Base-by-base conservation (phyloP, 1,140 invertebrate genomes). In the Zelostemma sp. region DNA sequence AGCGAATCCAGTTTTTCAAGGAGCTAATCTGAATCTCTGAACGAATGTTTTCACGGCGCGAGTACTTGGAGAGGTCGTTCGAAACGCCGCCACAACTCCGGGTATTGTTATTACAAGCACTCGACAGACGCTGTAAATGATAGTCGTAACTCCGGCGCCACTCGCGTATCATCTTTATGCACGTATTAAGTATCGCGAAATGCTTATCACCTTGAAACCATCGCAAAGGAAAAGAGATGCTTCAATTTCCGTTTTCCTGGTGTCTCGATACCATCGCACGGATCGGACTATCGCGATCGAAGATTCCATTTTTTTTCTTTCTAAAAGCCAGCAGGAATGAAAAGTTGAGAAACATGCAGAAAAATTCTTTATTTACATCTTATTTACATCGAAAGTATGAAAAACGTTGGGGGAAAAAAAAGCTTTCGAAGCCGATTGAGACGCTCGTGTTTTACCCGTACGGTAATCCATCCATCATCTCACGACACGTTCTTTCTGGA, bases 381-480 rank as follows among this genome's bases (percentile, higher is more conserved):
- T n/a, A n/a, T n/a, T n/a, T n/a, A n/a, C n/a, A n/a, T n/a, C n/a
- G n/a, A n/a, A n/a, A n/a, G n/a, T n/a, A n/a, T n/a, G n/a, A n/a
- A n/a, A n/a, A n/a, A n/a, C n/a, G n/a, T n/a, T n/a, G n/a, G n/a
- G n/a, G n/a, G n/a, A n/a, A n/a, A n/a, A n/a, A n/a, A n/a, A n/a
- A n/a, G n/a, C n/a, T n/a, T n/a, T n/a, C n/a, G n/a, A 25, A 25
- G 21, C 21, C 8, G 21, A 25, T 25, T 8, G 8, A 25, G 21
- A 25, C 21, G 21, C 8, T 25, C 21, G n/a, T n/a, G n/a, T n/a
- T n/a, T 25, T 25, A 25, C 8, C 21, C 21, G 3, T 8, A 38
- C 35, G n/a, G 35, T 38, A 38, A 41, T 41, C 9, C 57, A 61
- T 70, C 61, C 50, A 64, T 70, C 61, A 70, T 65, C 48, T 19